Evolutionary conservation across 2,797 vertebrate genomes (phyloP).

Genomic region (Psittacula echo): DNA sequence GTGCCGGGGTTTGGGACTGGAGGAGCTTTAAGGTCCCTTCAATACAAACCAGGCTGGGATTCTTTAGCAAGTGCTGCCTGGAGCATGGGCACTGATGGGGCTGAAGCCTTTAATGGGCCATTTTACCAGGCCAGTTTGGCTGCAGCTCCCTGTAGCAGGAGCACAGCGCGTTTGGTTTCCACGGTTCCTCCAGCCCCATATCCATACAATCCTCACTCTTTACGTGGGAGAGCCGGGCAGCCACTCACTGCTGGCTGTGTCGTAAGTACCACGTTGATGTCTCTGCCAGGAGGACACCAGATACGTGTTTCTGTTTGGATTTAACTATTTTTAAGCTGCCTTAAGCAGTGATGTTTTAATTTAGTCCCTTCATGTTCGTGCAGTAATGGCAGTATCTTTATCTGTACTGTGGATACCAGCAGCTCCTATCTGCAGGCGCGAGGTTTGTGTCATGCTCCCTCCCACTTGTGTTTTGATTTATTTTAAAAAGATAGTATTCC

Average conservation of each 20-base stretch:
- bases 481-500: not conserved
- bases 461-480: not conserved
- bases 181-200: not conserved
- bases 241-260: fast-evolving
- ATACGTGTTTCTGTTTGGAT: not conserved
- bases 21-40: not conserved
- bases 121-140: not conserved
- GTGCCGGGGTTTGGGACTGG: not conserved
- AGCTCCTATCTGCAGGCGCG: fast-evolving
- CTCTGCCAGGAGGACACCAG: not conserved
- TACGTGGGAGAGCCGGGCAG: fast-evolving
- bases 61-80: not conserved
- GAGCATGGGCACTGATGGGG: fast-evolving
- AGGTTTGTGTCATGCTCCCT: not conserved
- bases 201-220: not conserved
- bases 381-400: not conserved
- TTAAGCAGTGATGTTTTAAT: not conserved
- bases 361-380: not conserved
- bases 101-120: too few species aligned
- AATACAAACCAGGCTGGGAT: not conserved
- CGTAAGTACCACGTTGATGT: not conserved
- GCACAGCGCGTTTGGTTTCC: fast-evolving
- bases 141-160: not conserved
- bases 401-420: not conserved
- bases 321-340: not conserved